Evolutionary conservation across 1,140 invertebrate species (phyloP), one percentile per base, ranked within the genome.

Genomic region (Hylaeus anthracinus): DNA sequence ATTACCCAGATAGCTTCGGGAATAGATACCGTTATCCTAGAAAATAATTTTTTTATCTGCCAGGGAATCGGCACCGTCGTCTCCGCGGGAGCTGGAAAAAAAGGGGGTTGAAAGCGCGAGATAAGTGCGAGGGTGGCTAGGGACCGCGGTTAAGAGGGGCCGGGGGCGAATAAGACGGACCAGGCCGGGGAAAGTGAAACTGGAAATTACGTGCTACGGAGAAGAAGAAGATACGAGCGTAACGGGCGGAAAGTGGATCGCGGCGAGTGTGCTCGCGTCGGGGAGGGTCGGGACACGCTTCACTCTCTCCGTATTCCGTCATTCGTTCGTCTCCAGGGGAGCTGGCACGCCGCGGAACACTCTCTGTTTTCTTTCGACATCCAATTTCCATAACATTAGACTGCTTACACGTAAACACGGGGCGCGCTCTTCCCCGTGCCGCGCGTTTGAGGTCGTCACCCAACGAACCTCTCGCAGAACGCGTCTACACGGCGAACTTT

Each of bases 371-470:
- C 85, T 82, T 86, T 81, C 86, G 90, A 90, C 90, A 91, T 92
- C 89, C 90, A 92, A 93, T 93, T 92, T 93, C 92, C 91, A 92
- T 93, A 90, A 85, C 87, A 92, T 93, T 93, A 92, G 85, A 82
- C 85, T 82, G 72, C 83, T 87, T 89, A 90, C 87, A 77, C 83
- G 86, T 84, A 85, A 88, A 87, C 83, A 74, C 85, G 72, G 79
- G 79, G 78, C 67, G 12, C 37, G 53, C 51, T 48, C 56, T 76
- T 76, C 37, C 58, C 48, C n/a, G n/a, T 48, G 53, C 26, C 10
- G 3, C 8, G 51, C 15, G 79, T 72, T 81, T 81, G 37, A 71
- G 55, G 77, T 77, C 72, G 79, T 87, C 81, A 64, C 67, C 63
- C 82, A 78, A 82, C 80, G 76, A 88, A 81, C 72, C 74, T 66